phyloP scores from a whole-genome alignment of 2,797 vertebrate species.

The Thamnophis elegans region DNA sequence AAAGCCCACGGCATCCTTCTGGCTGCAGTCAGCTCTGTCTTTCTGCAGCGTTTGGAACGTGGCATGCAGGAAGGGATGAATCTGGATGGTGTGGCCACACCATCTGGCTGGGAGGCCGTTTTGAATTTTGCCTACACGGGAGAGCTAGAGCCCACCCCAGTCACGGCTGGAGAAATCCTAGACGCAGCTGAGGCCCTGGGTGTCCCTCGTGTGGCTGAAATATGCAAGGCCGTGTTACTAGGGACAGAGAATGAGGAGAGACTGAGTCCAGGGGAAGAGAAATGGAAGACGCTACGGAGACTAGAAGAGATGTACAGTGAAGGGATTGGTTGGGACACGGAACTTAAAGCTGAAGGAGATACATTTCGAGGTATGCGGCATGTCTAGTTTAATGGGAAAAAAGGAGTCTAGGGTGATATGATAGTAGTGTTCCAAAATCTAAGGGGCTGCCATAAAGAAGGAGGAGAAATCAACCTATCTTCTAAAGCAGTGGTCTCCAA shows the following conservation, averaged over 20 bases:
- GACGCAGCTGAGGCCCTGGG: slow-evolving; percentile 54
- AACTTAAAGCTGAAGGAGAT: slow-evolving; percentile 56
- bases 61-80: background rate
- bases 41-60: slow-evolving; percentile 40
- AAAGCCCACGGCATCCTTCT: slow-evolving; percentile 62
- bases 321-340: slow-evolving; percentile 67
- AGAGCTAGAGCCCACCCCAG: slow-evolving; percentile 30
- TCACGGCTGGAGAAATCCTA: slow-evolving; percentile 37
- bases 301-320: slow-evolving; percentile 61
- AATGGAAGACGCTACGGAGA: slow-evolving; percentile 50
- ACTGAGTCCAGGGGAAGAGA: slow-evolving; percentile 41
- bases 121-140: slow-evolving; percentile 66
- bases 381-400: background rate
- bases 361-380: slow-evolving; percentile 4
- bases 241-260: background rate
- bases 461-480: background rate
- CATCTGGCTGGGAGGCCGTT: slow-evolving; percentile 60
- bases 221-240: background rate
- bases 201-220: slow-evolving; percentile 54
- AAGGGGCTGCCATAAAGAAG: background rate
- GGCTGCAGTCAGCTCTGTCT: slow-evolving; percentile 64
- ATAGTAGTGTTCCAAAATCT: background rate
- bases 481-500: no score
- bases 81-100: slow-evolving; percentile 19
- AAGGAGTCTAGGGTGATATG: background rate